A percentile compares a stretch with the other conserved stretches of the same genome.
Conservation (phyloP, 2,797 vertebrate genomes). For the Manis javanica region DNA sequence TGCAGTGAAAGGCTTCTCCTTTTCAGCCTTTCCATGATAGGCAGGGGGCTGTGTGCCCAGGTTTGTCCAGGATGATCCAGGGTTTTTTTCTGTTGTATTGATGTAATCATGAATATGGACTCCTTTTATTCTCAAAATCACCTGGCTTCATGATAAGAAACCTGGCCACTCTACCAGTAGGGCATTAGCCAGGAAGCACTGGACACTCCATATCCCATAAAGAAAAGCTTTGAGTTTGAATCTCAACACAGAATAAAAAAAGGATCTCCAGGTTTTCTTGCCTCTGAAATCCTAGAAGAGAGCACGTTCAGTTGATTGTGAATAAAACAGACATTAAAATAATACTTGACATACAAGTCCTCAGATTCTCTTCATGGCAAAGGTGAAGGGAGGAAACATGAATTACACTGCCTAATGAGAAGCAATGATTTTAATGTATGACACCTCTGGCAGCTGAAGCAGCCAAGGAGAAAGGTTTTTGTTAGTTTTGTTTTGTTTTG, state of each 20-base stretch:
- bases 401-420: constrained; percentile 44
- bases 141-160: neutral
- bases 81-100: neutral
- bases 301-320: neutral
- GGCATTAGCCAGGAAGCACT: neutral
- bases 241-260: neutral
- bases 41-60: neutral
- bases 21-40: neutral
- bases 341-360: neutral
- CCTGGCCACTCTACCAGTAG: neutral
- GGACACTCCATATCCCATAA: neutral
- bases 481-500: constrained; percentile 12
- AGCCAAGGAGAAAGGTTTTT: neutral
- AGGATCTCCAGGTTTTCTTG: neutral
- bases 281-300: neutral
- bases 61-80: neutral
- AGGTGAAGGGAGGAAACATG: constrained; percentile 1
- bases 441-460: neutral
- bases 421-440: neutral
- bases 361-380: constrained; percentile 39
- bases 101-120: neutral
- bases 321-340: constrained; percentile 29
- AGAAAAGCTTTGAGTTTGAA: neutral
- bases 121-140: neutral
- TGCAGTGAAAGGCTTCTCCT: neutral